Conservation (phyloP, 2,888 invertebrate species). For the Leptarthrus brevirostris region DNA sequence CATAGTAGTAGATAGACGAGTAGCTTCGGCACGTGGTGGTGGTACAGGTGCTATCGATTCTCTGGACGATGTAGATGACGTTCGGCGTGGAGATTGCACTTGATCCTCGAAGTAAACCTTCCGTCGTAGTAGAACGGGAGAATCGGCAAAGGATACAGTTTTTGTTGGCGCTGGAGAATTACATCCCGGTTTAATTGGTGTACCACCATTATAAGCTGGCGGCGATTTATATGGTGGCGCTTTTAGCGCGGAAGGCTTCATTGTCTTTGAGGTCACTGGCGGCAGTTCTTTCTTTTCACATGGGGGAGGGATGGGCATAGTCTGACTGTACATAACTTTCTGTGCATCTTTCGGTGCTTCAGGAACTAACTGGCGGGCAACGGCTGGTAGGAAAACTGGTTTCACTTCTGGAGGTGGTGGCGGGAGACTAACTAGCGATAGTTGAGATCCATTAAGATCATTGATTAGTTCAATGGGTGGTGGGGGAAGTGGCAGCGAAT, state of each 20-base stretch:
- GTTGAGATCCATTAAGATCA: conserved; percentile 73
- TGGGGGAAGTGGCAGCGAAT: conserved; percentile 84
- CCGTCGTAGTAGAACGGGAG: conserved; percentile 66
- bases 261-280: conserved; percentile 56
- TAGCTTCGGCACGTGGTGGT: conserved; percentile 81
- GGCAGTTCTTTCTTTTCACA: conserved; percentile 54
- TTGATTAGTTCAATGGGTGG: conserved; percentile 69
- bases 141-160: conserved; percentile 67
- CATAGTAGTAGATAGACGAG: conserved; percentile 76
- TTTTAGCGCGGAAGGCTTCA: conserved; percentile 58
- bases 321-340: conserved; percentile 54
- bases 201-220: conserved; percentile 63
- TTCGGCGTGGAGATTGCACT: conserved; percentile 58
- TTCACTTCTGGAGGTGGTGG: conserved; percentile 77
- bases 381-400: conserved; percentile 56
- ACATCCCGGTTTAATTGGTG: conserved; percentile 35
- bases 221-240: conserved; percentile 67
- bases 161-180: conserved; percentile 58
- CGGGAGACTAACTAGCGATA: conserved; percentile 77
- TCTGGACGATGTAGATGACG: conserved; percentile 59
- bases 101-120: conserved; percentile 67
- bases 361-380: conserved; percentile 29
- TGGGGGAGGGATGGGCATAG: conserved; percentile 51
- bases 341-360: conserved; percentile 49
- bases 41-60: conserved; percentile 70